Conservation (phyloP, 2,113 vertebrate genomes). For the Lepus europaeus region DNA sequence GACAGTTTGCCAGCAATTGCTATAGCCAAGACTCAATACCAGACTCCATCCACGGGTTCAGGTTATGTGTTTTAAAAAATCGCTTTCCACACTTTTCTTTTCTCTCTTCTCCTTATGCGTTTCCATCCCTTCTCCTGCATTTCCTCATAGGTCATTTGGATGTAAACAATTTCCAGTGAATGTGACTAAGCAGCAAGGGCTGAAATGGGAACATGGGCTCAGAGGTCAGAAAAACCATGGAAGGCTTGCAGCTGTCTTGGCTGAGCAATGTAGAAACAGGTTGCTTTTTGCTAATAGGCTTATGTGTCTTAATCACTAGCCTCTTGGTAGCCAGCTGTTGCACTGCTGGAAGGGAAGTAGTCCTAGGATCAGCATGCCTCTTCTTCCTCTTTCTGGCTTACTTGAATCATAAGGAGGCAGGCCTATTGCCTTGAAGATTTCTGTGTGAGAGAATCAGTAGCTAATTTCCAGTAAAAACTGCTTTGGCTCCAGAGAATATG, state of each 20-base stretch:
- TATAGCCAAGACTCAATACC: conserved; percentile 82
- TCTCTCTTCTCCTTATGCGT: not conserved
- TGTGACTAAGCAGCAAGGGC: conserved; percentile 44
- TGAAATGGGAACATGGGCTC: conserved; percentile 56
- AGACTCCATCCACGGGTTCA: conserved; percentile 74
- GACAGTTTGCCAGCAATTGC: conserved; percentile 82
- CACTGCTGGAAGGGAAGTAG: not conserved
- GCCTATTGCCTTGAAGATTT: not conserved
- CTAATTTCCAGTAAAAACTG: not conserved
- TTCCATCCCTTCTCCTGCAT: conserved; percentile 42
- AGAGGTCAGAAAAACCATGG: conserved; percentile 48
- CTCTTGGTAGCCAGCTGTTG: conserved; percentile 56
- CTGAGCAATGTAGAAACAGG: conserved; percentile 54
- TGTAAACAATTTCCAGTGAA: conserved; percentile 78
- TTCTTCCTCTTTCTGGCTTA: not conserved
- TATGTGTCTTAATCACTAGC: not conserved
- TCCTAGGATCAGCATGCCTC: not conserved
- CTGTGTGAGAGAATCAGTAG: not conserved
- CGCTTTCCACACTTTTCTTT: conserved; percentile 45
- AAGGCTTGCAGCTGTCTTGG: conserved; percentile 74
- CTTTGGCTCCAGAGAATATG: not conserved
- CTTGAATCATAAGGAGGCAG: not conserved
- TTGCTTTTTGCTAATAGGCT: conserved; percentile 63
- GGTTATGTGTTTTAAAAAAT: conserved; percentile 78
- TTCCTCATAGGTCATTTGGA: conserved; percentile 79